These are phyloP conservation scores for Ferdinandea cuprea DNA, from an alignment of 2,888 invertebrate species.

Conservation along the genomic window DNA sequence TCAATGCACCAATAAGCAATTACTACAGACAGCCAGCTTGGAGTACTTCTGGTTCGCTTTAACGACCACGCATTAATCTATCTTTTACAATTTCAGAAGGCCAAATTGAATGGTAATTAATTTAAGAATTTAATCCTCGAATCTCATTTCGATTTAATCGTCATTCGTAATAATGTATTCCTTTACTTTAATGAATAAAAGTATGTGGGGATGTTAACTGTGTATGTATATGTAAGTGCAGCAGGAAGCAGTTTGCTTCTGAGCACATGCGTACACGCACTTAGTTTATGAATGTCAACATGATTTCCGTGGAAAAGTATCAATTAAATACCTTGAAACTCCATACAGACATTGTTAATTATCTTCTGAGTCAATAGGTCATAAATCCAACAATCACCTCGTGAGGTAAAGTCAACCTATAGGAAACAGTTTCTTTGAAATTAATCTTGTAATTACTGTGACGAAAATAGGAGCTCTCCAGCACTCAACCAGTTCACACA, in stretches of 20 bases:
- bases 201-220: not conserved
- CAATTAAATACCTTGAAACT: conserved; percentile 32
- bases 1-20: too few species aligned
- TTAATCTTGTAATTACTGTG: too few species aligned
- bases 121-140: conserved; percentile 33
- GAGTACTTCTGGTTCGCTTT: too few species aligned
- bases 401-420: too few species aligned
- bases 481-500: too few species aligned
- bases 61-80: conserved; percentile 35
- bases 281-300: not conserved
- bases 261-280: not conserved
- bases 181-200: conserved; percentile 1
- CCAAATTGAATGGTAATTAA: conserved; percentile 36
- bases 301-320: conserved; percentile 26
- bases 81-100: conserved; percentile 16
- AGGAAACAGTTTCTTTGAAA: too few species aligned
- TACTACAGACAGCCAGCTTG: too few species aligned
- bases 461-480: too few species aligned
- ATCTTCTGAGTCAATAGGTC: conserved; percentile 18
- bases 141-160: conserved; percentile 38
- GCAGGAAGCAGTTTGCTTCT: too few species aligned
- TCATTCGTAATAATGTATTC: conserved; percentile 25
- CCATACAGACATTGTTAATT: conserved; percentile 35
- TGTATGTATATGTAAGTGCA: too few species aligned
- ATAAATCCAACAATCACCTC: too few species aligned